These are phyloP conservation scores for Sebastes iracundus DNA, from an alignment of 2,797 vertebrate genomes.

Conservation along the genomic window DNA sequence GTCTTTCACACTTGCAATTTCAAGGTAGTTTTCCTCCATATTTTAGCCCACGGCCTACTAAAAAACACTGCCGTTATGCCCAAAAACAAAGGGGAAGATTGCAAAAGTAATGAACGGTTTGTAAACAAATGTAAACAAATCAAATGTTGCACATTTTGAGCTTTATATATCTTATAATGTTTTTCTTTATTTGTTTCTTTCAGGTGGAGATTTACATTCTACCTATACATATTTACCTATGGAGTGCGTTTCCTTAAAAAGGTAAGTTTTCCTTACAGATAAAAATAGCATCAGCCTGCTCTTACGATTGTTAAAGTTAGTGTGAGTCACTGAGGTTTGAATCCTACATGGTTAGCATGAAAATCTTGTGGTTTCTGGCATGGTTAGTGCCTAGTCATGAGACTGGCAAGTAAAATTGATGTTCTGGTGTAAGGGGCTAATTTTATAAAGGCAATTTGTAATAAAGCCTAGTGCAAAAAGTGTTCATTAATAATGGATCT, in stretches of 20 bases:
- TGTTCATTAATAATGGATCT: conserved; percentile 10
- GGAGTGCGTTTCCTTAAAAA: conserved; percentile 97
- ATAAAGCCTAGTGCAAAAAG: neutral
- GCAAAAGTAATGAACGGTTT: neutral
- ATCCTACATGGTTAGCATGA: neutral
- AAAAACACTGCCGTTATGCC: neutral
- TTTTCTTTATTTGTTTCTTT: conserved; percentile 47
- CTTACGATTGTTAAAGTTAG: neutral
- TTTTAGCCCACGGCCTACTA: neutral
- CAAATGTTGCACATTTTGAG: neutral
- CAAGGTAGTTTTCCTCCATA: neutral
- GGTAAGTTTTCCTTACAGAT: conserved; percentile 79
- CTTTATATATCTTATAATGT: neutral
- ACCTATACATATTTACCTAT: conserved; percentile 96
- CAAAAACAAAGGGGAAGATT: neutral
- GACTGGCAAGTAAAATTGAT: conserved; percentile 1
- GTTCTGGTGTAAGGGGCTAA: neutral
- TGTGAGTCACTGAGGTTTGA: conserved; percentile 16
- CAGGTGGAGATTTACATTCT: conserved; percentile 99
- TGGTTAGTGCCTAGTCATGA: neutral
- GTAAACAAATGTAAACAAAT: neutral
- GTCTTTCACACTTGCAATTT: neutral
- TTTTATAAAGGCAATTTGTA: neutral
- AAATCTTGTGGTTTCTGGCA: conserved; percentile 22
- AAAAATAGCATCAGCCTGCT: neutral